Conservation (phyloP, 2,888 invertebrate genomes). For the Melitaea athalia region DNA sequence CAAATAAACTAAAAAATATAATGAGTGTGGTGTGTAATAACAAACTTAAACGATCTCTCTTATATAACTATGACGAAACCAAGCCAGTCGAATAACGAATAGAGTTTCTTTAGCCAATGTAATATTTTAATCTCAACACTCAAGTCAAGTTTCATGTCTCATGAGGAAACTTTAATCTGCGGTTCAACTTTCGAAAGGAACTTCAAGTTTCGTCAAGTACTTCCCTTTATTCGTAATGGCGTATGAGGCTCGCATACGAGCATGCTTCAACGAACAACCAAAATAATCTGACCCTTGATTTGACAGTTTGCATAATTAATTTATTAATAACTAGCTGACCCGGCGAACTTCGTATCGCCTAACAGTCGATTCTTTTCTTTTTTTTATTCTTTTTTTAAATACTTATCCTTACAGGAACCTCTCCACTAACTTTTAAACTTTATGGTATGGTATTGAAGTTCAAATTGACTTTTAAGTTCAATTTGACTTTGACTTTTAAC, state of each 20-base stretch:
- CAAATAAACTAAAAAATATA: not conserved
- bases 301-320: constrained; percentile 17
- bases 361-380: no score
- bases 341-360: no score
- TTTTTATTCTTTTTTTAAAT: no score
- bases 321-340: not conserved
- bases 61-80: constrained; percentile 36
- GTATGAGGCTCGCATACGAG: constrained; percentile 28
- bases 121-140: constrained; percentile 79
- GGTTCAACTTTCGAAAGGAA: constrained; percentile 69
- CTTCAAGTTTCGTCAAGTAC: constrained; percentile 33
- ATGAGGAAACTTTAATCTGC: constrained; percentile 72
- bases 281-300: constrained; percentile 14
- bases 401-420: no score
- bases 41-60: constrained; percentile 19
- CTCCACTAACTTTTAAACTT: no score
- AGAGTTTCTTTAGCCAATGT: constrained; percentile 66
- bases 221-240: constrained; percentile 30
- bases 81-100: constrained; percentile 55
- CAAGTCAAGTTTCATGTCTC: constrained; percentile 73
- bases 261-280: constrained; percentile 15
- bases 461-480: no score
- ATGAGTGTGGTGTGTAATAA: constrained; percentile 5
- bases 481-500: no score
- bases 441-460: no score